These are phyloP conservation scores for Castor canadensis DNA, from an alignment of 2,113 vertebrate genomes.

Conservation along the genomic window DNA sequence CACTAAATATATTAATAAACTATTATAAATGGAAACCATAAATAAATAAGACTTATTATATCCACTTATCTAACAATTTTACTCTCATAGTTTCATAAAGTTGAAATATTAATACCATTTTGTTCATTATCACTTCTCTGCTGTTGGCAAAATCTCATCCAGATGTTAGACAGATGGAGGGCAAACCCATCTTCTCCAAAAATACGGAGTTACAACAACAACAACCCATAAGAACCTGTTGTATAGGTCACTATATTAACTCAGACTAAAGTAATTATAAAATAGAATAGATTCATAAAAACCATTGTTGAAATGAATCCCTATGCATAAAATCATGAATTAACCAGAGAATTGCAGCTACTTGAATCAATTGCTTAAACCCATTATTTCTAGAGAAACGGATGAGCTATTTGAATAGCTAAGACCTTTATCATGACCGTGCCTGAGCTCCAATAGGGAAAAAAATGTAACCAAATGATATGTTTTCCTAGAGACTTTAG, in stretches of 20 bases:
- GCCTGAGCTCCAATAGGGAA: neutral
- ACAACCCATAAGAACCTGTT: neutral
- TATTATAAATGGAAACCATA: neutral
- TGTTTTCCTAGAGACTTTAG: neutral
- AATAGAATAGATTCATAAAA: conserved; percentile 34
- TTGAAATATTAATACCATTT: neutral
- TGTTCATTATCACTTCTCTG: neutral
- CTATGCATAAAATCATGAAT: neutral
- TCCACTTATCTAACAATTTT: neutral
- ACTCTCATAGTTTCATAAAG: neutral
- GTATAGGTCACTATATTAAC: neutral
- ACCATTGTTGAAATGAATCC: neutral
- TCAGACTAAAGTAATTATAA: neutral
- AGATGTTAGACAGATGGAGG: neutral
- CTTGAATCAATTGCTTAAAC: neutral
- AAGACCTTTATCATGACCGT: neutral
- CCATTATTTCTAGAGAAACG: neutral
- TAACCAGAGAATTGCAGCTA: neutral
- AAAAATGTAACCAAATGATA: rapidly evolving
- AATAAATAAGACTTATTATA: neutral
- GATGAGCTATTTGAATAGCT: neutral
- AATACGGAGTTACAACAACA: neutral
- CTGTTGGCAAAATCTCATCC: neutral
- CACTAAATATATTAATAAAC: neutral
- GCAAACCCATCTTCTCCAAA: neutral